Evolutionary conservation across 2,888 invertebrate genomes (phyloP), one percentile per base, ranked within the genome.

Genomic region (Pyrochroa serraticornis): DNA sequence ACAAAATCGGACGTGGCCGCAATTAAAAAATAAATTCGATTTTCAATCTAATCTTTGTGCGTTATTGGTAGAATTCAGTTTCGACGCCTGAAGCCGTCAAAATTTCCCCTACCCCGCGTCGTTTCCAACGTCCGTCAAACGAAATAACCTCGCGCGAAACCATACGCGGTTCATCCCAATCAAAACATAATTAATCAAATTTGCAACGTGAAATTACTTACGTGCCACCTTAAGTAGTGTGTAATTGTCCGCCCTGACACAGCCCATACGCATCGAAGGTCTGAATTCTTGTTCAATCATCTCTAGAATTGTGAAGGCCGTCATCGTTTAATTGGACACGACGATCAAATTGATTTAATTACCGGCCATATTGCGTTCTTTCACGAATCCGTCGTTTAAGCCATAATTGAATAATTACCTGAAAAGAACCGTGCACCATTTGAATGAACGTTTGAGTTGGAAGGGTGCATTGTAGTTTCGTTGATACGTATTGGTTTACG

Each of bases 151-250:
- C 22, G 22, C 22, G 22, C 52, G 45, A 52, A 52, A 52, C 45
- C 52, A 52, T 44, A 51, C 51, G 44, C 51, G 51, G 51, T 51
- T 5, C 52, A 38, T 52, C 44, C 43, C 48, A 48, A 55, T 55
- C 55, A 55, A 55, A 55, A 55, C 55, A 48, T 48, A 55, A 56
- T 56, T 56, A 56, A 56, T 56, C 49, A 49, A 56, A 56, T 56
- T 50, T 56, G 56, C 49, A 49, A 56, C 56, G 49, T 50, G 56
- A 56, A 56, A 56, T 56, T 50, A 43, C 49, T 44, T 56, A 50
- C 48, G 39, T 39, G 39, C 13, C 48, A 36, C 12, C 13, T 55
- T 53, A 53, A 53, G 46, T 53, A 38, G 45, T 47, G 53, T 53
- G 53, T 53, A 53, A 53, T 53, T 53, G 46, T 53, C 41, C 37